phyloP scores from a whole-genome alignment of 2,113 vertebrate genomes.

The Barnardius zonarius region DNA sequence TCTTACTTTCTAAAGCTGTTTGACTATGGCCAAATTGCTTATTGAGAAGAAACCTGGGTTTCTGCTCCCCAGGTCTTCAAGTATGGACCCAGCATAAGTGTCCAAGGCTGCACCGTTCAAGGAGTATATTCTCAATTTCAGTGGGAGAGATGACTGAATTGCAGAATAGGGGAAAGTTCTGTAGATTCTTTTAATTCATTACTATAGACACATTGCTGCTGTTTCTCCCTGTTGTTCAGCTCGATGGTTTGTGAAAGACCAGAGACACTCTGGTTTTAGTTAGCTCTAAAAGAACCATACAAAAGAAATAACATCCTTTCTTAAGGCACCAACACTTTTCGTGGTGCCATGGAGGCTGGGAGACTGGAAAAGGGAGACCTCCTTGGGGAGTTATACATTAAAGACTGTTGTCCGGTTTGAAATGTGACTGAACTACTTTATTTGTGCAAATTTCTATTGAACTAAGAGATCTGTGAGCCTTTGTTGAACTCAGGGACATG shows the following conservation, averaged over 20 bases:
- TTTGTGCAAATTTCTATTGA: constrained; percentile 31
- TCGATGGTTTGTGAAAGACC: neutral
- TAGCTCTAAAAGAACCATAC: neutral
- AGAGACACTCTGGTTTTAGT: neutral
- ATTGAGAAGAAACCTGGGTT: neutral
- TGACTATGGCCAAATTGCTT: neutral
- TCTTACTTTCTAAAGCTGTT: neutral
- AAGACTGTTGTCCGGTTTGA: constrained; percentile 11
- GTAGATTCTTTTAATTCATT: neutral
- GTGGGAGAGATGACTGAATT: neutral
- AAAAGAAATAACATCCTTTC: neutral
- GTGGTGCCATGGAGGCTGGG: neutral
- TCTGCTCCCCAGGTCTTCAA: neutral
- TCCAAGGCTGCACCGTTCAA: fast-evolving
- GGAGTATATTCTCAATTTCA: neutral
- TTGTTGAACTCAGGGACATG: neutral
- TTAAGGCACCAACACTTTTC: neutral
- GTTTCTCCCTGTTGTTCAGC: neutral
- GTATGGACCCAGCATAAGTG: neutral
- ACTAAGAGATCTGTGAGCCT: neutral
- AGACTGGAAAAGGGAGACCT: neutral
- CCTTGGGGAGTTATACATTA: neutral
- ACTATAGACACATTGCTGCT: neutral
- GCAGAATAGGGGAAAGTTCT: neutral
- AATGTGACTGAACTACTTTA: neutral